Conservation (phyloP, 2,113 vertebrate genomes). For the Harpagus bidentatus region DNA sequence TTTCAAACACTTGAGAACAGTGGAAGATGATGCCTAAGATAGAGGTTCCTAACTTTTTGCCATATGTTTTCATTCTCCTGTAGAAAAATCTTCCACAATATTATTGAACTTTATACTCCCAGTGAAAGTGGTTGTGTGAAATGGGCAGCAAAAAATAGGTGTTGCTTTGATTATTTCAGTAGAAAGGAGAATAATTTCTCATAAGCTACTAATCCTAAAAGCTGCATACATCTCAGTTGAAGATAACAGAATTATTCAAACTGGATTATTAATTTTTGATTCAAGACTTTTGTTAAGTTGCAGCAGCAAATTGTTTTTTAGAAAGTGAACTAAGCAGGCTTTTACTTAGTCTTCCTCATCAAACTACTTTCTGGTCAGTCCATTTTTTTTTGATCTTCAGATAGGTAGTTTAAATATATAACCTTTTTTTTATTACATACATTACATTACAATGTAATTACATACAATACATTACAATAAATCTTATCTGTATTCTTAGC, state of each 20-base stretch:
- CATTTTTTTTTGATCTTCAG: not conserved
- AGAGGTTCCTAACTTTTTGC: not conserved
- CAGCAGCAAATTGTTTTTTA: not conserved
- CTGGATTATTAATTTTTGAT: not conserved
- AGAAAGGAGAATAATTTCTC: not conserved
- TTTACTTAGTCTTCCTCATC: not conserved
- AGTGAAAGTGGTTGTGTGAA: not conserved
- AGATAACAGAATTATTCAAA: not conserved
- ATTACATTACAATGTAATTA: no score
- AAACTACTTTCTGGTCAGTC: not conserved
- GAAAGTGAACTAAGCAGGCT: not conserved
- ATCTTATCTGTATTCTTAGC: not conserved
- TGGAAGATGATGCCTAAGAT: not conserved
- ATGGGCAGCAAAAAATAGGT: not conserved
- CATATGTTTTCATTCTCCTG: not conserved
- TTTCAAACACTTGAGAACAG: not conserved
- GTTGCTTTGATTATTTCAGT: not conserved
- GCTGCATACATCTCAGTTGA: not conserved
- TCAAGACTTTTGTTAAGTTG: not conserved
- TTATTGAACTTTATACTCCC: not conserved
- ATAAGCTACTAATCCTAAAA: not conserved
- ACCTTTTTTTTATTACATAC: not conserved
- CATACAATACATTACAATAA: not conserved
- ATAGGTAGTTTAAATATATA: not conserved
- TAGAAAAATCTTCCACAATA: not conserved